Evolutionary conservation across 2,113 vertebrate species (phyloP), one percentile per base, ranked within the genome.

Genomic region (Hippocampus zosterae): DNA sequence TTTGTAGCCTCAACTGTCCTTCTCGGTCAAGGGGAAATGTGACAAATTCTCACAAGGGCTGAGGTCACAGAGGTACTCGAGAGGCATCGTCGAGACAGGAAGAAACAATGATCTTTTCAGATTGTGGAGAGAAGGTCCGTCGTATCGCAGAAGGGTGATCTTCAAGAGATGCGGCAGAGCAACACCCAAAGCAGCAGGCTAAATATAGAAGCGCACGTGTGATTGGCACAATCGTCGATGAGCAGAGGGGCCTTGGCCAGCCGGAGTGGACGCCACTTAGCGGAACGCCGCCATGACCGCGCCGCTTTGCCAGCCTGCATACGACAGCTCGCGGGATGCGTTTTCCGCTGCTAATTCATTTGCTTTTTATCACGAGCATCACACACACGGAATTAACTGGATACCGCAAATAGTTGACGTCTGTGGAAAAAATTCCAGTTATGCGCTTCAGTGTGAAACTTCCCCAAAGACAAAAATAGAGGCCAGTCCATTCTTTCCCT

Each of bases 201-300:
- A 89, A 85, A 87, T 67, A 90, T 88, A 89, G 88, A 69, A 0
- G 46, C 65, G 79, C 80, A 87, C 74, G 85, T 83, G 84, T 18
- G 77, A 90, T 87, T 81, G 87, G 76, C 70, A 19, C 71, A 86
- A 79, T 89, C 81, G 81, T 85, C 77, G 87, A 87, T 87, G 85
- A 87, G 82, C 10, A 65, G 75, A 62, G 23, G 59, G 65, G 76
- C 41, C 72, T 68, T 52, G 60, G 72, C 66, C 73, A 69, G 77
- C 77, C 2, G 1, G 75, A 73, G 76, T 83, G 74, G 6, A 1
- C 4, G 33, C 61, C 64, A 70, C 81, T 82, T 77, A 78, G 48
- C 73, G 81, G 74, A 78, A 64, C 68, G 72, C 69, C 53, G 72
- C 75, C 81, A 73, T 76, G 69, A 82, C 74, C 71, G 42, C 15